Evolutionary conservation across 2,113 vertebrate species (phyloP), one percentile per base, ranked within the genome.

Genomic region (Meriones unguiculatus): DNA sequence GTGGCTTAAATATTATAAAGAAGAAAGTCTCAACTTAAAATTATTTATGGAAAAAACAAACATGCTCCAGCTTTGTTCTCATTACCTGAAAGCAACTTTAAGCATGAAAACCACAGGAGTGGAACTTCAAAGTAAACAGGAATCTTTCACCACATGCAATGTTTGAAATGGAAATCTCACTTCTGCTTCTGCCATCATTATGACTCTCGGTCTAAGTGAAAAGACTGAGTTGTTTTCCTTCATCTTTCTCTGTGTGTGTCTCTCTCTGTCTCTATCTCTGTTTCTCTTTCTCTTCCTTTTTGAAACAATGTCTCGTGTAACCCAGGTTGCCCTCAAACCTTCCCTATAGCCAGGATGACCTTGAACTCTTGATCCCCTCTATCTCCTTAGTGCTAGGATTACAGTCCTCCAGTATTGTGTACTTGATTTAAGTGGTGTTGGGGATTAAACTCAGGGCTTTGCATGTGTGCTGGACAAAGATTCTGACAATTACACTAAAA

Each of bases 61-160:
- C 9, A 59, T 93, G 28, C 75, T 91, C 52, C 11, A 72, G 10
- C 46, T 86, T n/a, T 90, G 70, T 30, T 91, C 14, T 95, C 89
- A 82, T 57, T 69, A 80, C 15, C 46, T 50, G 73, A 82, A 90
- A 89, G 62, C n/a, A 76, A 84, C 50, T 87, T 96, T 32, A 87
- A 92, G 78, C 25, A 67, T 72, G n/a, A 87, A 95, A 90, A 94
- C 65, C 88, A 94, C 81, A 90, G 8, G 62, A 41, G 65, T 87
- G 20, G 59, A 93, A 90, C 15, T 38, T 35, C 17, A 77, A 80
- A 67, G n/a, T 90, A 90, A 97, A 96, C 75, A 92, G 24, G 64
- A 91, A 62, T 89, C 84, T 84, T 87, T 87, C 84, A 89, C 28
- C 62, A 77, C 62, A 89, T 1, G 38, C 1, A 52, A 82, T 7